Conservation (phyloP, 2,797 vertebrate species). For the Lateolabrax maculatus region DNA sequence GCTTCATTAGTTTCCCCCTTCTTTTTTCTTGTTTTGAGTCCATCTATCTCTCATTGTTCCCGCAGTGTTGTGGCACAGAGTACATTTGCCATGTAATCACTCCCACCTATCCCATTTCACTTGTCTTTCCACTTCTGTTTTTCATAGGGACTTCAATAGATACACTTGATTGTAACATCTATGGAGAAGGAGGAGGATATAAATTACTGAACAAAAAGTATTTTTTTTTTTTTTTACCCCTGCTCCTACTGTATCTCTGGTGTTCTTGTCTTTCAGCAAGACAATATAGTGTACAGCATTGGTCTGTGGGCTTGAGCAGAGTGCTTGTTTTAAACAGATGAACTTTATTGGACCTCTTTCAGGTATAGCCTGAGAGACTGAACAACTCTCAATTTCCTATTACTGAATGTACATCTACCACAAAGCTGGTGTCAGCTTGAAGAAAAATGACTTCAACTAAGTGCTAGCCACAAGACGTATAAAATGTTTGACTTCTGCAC, state of each 20-base stretch:
- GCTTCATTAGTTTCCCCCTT: background rate
- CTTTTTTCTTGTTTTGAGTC: slow-evolving; percentile 28
- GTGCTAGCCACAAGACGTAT: background rate
- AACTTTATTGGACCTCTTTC: background rate
- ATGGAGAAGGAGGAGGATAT: no score
- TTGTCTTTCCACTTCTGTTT: slow-evolving; percentile 10
- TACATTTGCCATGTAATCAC: slow-evolving; percentile 54
- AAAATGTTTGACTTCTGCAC: slow-evolving; percentile 1
- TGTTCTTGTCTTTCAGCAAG: background rate
- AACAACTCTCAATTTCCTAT: background rate
- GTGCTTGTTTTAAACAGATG: background rate
- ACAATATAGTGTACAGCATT: background rate
- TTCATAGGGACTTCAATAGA: slow-evolving; percentile 5
- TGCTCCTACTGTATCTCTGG: background rate
- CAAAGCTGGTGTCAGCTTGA: background rate
- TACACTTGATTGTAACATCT: slow-evolving; percentile 6
- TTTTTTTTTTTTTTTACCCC: background rate
- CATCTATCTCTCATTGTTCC: slow-evolving; percentile 34
- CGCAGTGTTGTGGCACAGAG: slow-evolving; percentile 31
- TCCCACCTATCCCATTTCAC: slow-evolving; percentile 16
- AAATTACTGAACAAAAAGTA: no score
- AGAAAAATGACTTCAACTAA: background rate
- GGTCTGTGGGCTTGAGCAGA: background rate
- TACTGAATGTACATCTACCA: slow-evolving; percentile 4
- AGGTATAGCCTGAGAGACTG: background rate